phyloP scores from a whole-genome alignment of 1,140 invertebrate genomes.

The Chrysoperla carnea region DNA sequence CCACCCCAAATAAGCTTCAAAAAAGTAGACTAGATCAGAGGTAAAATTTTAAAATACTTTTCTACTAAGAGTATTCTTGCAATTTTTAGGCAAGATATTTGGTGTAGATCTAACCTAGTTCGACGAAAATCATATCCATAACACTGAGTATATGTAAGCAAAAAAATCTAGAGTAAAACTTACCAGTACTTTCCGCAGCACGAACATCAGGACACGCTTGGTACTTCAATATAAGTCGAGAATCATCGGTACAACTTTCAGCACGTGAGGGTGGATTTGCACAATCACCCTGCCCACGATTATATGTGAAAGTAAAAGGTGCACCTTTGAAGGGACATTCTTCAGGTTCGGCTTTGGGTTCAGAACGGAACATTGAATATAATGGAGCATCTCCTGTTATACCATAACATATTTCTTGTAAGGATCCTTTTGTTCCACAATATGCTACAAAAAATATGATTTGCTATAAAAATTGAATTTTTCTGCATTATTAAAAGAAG shows the following conservation, averaged over 20 bases:
- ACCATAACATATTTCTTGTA: conserved; percentile 39
- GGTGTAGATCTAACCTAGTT: no score
- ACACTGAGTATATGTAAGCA: no score
- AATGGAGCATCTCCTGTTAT: conserved; percentile 54
- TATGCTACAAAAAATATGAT: conserved; percentile 28
- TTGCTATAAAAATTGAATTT: not conserved
- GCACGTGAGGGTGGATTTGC: conserved; percentile 53
- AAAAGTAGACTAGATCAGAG: no score
- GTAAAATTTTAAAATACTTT: no score
- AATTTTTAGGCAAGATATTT: no score
- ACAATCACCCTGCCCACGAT: conserved; percentile 53
- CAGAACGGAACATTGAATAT: conserved; percentile 54
- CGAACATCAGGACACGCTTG: conserved; percentile 71
- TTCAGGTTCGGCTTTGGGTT: conserved; percentile 39
- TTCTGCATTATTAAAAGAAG: not conserved
- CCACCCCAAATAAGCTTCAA: no score
- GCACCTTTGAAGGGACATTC: conserved; percentile 52
- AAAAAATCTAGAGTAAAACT: conserved; percentile 11
- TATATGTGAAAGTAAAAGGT: conserved; percentile 66
- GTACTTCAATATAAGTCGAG: conserved; percentile 56
- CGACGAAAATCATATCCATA: no score
- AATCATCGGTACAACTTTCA: conserved; percentile 69
- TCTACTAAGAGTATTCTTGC: no score
- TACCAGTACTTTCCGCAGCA: conserved; percentile 49
- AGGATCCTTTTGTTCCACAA: conserved; percentile 30